Evolutionary conservation across 2,113 vertebrate species (phyloP).

Genomic region (Paradoxurus hermaphroditus): DNA sequence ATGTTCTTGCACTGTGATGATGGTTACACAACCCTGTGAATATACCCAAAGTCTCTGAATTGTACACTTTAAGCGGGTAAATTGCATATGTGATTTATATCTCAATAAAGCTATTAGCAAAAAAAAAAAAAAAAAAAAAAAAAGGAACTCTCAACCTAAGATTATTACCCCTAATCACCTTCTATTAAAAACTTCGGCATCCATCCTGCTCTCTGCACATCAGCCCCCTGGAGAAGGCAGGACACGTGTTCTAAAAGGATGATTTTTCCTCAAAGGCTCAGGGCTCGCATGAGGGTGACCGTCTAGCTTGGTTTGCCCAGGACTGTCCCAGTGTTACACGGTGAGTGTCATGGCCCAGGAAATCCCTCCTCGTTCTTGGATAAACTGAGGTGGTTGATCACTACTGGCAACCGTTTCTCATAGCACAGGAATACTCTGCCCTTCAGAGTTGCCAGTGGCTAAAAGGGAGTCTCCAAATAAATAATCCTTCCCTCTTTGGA

Average conservation of each 20-base stretch:
- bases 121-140: not conserved
- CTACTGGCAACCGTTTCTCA: not conserved
- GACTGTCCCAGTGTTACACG: not conserved
- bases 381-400: not conserved
- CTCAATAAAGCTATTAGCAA: not conserved
- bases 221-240: not conserved
- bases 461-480: not conserved
- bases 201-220: not conserved
- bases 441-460: not conserved
- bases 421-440: not conserved
- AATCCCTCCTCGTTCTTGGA: not conserved
- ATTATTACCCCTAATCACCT: not conserved
- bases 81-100: not conserved
- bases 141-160: not conserved
- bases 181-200: not conserved
- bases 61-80: not conserved
- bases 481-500: not conserved
- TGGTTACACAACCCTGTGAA: not conserved
- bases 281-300: not conserved
- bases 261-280: not conserved
- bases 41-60: not conserved
- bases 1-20: not conserved
- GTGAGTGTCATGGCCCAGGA: not conserved
- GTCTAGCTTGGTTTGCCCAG: not conserved
- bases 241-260: not conserved